Evolutionary conservation across 2,888 invertebrate genomes (phyloP).

Genomic region (Sphaerophoria taeniata): DNA sequence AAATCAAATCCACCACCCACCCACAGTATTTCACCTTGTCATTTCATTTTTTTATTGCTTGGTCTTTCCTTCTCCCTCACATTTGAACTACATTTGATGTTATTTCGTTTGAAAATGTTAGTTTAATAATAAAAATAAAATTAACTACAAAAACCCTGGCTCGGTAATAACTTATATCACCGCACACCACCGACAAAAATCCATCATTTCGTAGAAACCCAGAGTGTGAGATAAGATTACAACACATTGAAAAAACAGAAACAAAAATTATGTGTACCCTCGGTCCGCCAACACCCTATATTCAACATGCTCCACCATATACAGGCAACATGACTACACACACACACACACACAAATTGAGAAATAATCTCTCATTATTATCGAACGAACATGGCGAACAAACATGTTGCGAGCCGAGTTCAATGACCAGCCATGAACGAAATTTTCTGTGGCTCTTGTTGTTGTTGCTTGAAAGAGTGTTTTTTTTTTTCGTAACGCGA

Average conservation of each 20-base stretch:
- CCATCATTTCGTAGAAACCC: constrained; percentile 36
- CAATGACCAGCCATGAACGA: constrained; percentile 82
- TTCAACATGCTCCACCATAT: constrained; percentile 3
- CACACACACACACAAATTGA: constrained; percentile 3
- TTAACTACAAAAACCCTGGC: constrained; percentile 41
- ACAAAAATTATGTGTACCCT: constrained; percentile 3
- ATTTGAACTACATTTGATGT: constrained; percentile 35
- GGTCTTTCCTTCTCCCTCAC: constrained; percentile 31
- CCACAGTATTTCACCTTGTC: constrained; percentile 60
- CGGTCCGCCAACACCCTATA: constrained; percentile 7
- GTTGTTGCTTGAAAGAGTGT: constrained; percentile 17
- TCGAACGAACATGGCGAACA: constrained; percentile 56
- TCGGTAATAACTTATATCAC: constrained; percentile 59
- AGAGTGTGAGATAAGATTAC: constrained; percentile 74
- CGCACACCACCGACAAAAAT: constrained; percentile 32
- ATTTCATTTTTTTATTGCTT: not conserved
- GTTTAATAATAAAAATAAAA: constrained; percentile 24
- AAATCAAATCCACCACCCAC: constrained; percentile 22
- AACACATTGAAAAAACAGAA: constrained; percentile 40
- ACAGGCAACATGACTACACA: constrained; percentile 40
- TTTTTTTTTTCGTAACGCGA: constrained; percentile 63
- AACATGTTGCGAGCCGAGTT: constrained; percentile 76
- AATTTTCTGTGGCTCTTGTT: constrained; percentile 76
- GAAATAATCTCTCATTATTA: constrained; percentile 34
- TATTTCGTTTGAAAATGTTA: not conserved